Base-by-base conservation (phyloP, 2,797 vertebrate species). In the Rallus crepitans region DNA sequence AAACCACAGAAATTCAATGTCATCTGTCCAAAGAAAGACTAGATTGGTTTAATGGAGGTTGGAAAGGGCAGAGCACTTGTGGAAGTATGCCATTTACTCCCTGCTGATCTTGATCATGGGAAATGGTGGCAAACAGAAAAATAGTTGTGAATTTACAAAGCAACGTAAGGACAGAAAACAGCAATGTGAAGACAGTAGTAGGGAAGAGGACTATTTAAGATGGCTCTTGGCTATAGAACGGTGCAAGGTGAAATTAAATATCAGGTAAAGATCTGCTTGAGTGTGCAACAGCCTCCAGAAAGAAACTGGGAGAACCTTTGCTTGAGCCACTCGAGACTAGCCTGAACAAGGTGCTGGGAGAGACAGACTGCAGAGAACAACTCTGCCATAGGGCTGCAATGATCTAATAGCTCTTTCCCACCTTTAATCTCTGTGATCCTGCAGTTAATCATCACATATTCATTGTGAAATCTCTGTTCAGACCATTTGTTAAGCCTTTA, bases 391-490 rank as follows among this genome's bases (percentile, higher is more conserved):
- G 95, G 89, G 92, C 89, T 89, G 77, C 75, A 82, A 60, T 94
- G 97, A 97, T 82, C 92, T 92, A 96, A 97, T 85, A 83, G 63
- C 47, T 90, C 78, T 89, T 90, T 96, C 71, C 92, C 77, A 80
- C 63, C 80, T 92, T 94, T 97, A 96, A 96, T 96, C 90, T 95
- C 87, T 93, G 56, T 92, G 91, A 96, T 96, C 90, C 94, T 77
- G 37, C 53, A 82, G 88, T 96, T 97, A 96, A 94, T 96, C 95
- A 96, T 96, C 95, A 69, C 27, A 21, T 52, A 45, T 24, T 80
- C 57, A 59, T 97, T 96, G 94, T 93, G 94, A 97, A 97, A 97
- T 91, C 91, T 89, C 89, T 85, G 84, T 75, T 96, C 87, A 94
- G 88, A 82, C 88, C 82, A 82, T 91, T 96, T 91, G 39, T 78